Conservation (phyloP, 2,113 vertebrate species). For the Cariama cristata region DNA sequence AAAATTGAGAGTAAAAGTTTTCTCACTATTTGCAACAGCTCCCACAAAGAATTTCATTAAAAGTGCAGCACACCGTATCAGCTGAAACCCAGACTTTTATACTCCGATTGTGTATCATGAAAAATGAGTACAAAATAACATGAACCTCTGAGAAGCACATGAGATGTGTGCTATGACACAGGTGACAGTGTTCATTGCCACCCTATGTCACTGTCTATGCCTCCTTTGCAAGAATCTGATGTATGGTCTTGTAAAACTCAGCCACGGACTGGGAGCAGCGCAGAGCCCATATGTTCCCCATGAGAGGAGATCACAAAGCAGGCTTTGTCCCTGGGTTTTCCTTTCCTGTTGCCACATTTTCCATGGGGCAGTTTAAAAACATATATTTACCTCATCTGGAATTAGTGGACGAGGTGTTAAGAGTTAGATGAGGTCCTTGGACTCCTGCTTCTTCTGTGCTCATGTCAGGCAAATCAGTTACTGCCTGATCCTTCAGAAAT, state of each 20-base stretch:
- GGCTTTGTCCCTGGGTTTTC: not conserved
- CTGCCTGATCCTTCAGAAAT: not conserved
- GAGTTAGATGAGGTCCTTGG: not conserved
- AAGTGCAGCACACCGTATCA: not conserved
- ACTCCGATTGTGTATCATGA: not conserved
- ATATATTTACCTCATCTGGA: not conserved
- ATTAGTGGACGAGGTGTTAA: not conserved
- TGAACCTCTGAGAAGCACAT: not conserved
- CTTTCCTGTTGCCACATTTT: not conserved
- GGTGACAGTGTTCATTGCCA: rapidly evolving
- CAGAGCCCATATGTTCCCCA: not conserved
- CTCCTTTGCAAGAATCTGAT: not conserved
- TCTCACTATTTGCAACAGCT: not conserved
- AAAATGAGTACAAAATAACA: not conserved
- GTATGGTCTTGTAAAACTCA: not conserved
- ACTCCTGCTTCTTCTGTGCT: not conserved
- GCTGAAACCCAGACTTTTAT: not conserved
- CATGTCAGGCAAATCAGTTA: not conserved
- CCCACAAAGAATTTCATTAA: not conserved
- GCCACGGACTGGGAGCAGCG: rapidly evolving
- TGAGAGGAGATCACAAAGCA: rapidly evolving
- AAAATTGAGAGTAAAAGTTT: not conserved
- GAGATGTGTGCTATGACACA: not conserved
- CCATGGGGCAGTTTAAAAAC: not conserved
- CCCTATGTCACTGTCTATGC: not conserved